These are phyloP conservation scores for Dendrolimus houi DNA, from an alignment of 2,888 invertebrate genomes.

Conservation along the genomic window DNA sequence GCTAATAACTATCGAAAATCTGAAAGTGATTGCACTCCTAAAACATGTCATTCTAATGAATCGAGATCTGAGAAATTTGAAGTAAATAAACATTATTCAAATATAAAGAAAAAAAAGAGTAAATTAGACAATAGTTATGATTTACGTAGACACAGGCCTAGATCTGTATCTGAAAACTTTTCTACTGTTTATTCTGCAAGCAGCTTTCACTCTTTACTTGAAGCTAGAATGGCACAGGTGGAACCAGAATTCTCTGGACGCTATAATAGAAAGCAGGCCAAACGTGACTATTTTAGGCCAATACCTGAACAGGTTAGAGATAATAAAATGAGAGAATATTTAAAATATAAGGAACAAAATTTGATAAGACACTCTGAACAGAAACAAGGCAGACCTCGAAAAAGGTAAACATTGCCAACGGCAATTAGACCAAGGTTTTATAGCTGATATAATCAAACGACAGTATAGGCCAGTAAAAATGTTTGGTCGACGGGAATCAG, in stretches of 20 bases:
- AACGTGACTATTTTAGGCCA: neutral
- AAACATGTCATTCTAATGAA: constrained; percentile 4
- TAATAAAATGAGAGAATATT: constrained; percentile 18
- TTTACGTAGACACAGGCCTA: constrained; percentile 26
- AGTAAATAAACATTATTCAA: constrained; percentile 6
- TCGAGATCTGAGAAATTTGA: neutral
- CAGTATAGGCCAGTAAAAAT: constrained; percentile 56
- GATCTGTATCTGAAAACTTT: constrained; percentile 26
- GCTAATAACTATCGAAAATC: constrained; percentile 26
- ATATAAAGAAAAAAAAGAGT: constrained; percentile 25
- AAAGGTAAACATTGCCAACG: constrained; percentile 18
- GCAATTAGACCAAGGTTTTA: constrained; percentile 48
- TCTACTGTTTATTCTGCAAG: constrained; percentile 28
- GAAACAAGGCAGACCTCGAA: constrained; percentile 17
- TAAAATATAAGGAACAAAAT: constrained; percentile 16
- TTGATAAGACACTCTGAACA: constrained; percentile 18
- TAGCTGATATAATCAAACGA: constrained; percentile 51
- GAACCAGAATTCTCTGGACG: neutral
- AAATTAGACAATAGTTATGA: constrained; percentile 20
- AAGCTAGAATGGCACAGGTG: constrained; percentile 16
- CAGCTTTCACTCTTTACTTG: constrained; percentile 37
- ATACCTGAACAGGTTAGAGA: constrained; percentile 11
- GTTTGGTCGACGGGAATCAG: constrained; percentile 45
- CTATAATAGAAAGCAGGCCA: neutral
- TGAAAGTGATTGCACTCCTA: constrained; percentile 23